A percentile compares a stretch with the other conserved stretches of the same genome.
These are phyloP conservation scores for Caenorhabditis sp. DNA, from an alignment of 2,888 invertebrate genomes.

Conservation along the genomic window DNA sequence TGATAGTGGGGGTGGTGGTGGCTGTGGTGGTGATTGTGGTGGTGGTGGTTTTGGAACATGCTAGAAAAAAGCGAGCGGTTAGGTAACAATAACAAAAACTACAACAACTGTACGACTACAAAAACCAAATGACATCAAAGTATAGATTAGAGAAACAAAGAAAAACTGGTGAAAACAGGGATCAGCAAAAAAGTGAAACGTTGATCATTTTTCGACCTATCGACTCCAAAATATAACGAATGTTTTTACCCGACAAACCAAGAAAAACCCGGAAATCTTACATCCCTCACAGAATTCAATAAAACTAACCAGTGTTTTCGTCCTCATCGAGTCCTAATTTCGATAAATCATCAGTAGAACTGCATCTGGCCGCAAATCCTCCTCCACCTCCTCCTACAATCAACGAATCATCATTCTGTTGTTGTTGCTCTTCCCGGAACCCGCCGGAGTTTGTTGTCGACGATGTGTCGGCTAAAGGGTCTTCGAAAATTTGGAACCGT, in stretches of 20 bases:
- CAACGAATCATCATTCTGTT: conserved; percentile 3
- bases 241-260: too few species aligned
- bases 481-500: conserved; percentile 27
- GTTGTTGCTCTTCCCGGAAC: neutral
- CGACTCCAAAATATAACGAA: too few species aligned
- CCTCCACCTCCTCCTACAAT: too few species aligned
- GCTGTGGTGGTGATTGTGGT: neutral
- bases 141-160: neutral
- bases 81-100: conserved; percentile 1
- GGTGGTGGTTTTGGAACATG: neutral
- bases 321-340: conserved; percentile 37
- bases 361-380: conserved; percentile 41
- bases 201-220: too few species aligned
- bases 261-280: too few species aligned
- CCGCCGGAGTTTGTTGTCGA: neutral
- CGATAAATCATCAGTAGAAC: conserved; percentile 42
- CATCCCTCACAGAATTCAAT: too few species aligned
- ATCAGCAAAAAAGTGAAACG: too few species aligned
- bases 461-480: conserved; percentile 4
- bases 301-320: conserved; percentile 21
- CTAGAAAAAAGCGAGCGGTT: conserved; percentile 10
- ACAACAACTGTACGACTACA: neutral
- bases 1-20: neutral
- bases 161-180: too few species aligned
- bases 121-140: neutral